A percentile compares a stretch with the other conserved stretches of the same genome.
These are phyloP conservation scores for Eupithecia pulchellata DNA, from an alignment of 2,888 invertebrate species.

Conservation along the genomic window DNA sequence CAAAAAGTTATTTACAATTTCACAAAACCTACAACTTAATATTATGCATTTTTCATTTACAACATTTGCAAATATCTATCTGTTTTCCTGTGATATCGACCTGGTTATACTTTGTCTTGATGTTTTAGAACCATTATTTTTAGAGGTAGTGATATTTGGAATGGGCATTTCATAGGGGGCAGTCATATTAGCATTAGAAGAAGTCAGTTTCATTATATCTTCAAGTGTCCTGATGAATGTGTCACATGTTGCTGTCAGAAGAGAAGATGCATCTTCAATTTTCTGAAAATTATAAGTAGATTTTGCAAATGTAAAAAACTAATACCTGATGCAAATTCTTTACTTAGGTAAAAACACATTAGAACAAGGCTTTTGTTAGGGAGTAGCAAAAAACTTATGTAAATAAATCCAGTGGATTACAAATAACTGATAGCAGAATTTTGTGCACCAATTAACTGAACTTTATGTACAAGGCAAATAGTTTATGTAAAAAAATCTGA, in stretches of 20 bases:
- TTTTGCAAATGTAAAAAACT: background rate
- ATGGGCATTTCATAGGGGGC: constrained; percentile 70
- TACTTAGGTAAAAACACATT: background rate
- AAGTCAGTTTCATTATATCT: constrained; percentile 89
- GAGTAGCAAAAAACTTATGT: background rate
- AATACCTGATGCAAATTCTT: background rate
- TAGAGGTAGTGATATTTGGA: constrained; percentile 58
- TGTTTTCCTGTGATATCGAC: constrained; percentile 79
- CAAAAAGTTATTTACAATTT: constrained; percentile 13
- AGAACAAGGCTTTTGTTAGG: background rate
- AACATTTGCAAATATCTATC: constrained; percentile 56
- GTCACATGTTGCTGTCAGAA: constrained; percentile 92
- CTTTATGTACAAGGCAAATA: background rate
- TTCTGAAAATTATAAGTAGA: constrained; percentile 77
- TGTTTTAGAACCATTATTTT: constrained; percentile 62
- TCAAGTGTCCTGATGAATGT: constrained; percentile 93
- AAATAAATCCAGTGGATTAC: too few species aligned
- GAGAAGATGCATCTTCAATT: constrained; percentile 89
- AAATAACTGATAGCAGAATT: too few species aligned
- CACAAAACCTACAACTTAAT: constrained; percentile 17
- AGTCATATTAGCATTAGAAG: constrained; percentile 62
- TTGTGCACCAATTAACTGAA: too few species aligned
- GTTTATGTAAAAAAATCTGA: background rate
- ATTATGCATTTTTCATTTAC: constrained; percentile 20
- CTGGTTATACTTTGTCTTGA: constrained; percentile 68